These are phyloP conservation scores for Acipenser ruthenus DNA, from an alignment of 2,797 vertebrate genomes.

Conservation along the genomic window DNA sequence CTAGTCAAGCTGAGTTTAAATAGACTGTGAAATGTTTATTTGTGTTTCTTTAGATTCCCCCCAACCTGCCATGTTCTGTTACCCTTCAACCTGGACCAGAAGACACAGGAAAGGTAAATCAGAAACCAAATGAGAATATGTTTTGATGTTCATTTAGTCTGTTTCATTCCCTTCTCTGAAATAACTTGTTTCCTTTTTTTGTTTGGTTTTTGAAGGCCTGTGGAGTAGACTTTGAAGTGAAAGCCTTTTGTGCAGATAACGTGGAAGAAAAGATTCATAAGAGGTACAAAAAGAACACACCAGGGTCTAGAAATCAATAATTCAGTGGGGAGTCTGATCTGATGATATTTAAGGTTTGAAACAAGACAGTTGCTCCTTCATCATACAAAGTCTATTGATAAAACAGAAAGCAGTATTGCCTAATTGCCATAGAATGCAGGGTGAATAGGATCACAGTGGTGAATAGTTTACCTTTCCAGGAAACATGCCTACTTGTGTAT, in stretches of 20 bases:
- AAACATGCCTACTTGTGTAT: too few species aligned
- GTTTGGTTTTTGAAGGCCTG: conserved; percentile 67
- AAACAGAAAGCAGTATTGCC: too few species aligned
- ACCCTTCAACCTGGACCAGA: conserved; percentile 89
- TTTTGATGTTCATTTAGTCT: background rate
- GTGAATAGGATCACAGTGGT: too few species aligned
- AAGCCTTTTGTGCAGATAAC: conserved; percentile 89
- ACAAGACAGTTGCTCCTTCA: too few species aligned
- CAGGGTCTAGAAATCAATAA: background rate
- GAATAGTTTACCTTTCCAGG: too few species aligned
- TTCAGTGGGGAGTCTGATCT: too few species aligned
- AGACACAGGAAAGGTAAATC: conserved; percentile 84
- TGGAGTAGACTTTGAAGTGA: conserved; percentile 91
- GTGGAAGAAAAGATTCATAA: conserved; percentile 91
- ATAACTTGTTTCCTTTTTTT: background rate
- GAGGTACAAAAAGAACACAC: conserved; percentile 54
- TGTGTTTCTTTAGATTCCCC: conserved; percentile 67
- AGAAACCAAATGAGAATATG: background rate
- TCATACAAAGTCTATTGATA: background rate
- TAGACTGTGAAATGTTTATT: conserved; percentile 4
- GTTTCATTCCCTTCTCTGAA: background rate
- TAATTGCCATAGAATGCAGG: too few species aligned
- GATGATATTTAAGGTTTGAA: too few species aligned
- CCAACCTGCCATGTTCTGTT: conserved; percentile 90
- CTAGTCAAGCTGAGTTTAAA: background rate